These are phyloP conservation scores for Scyliorhinus canicula DNA, from an alignment of 2,797 vertebrate species.

Conservation along the genomic window DNA sequence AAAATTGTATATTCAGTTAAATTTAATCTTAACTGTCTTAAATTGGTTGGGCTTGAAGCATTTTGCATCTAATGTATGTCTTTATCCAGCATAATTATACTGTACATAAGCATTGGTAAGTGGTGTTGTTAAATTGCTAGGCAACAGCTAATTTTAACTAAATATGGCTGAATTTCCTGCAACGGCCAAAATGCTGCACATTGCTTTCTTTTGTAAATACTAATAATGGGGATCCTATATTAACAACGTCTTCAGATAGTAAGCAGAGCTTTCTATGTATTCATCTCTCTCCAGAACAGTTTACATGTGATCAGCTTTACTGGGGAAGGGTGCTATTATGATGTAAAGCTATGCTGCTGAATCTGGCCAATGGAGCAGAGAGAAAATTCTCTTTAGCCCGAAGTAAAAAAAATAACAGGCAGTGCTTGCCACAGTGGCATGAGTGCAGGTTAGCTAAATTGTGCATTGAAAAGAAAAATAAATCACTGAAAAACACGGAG, in stretches of 20 bases:
- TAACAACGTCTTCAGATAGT: background rate
- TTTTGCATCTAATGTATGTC: background rate
- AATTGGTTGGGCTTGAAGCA: background rate
- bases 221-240: background rate
- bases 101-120: background rate
- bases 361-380: slow-evolving; percentile 36
- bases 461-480: background rate
- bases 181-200: background rate
- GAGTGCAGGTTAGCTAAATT: slow-evolving; percentile 21
- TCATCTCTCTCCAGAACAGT: background rate
- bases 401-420: background rate
- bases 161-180: background rate
- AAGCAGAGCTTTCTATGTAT: background rate
- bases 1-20: background rate
- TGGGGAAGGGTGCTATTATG: slow-evolving; percentile 37
- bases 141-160: slow-evolving; percentile 12
- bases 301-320: slow-evolving; percentile 32
- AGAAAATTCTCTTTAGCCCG: background rate
- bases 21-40: background rate
- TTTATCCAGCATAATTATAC: background rate
- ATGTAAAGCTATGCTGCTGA: slow-evolving; percentile 28
- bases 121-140: background rate
- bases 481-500: background rate
- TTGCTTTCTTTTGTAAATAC: background rate
- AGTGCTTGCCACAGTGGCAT: background rate